Conservation (phyloP, 2,113 vertebrate species). For the Stercorarius parasiticus region DNA sequence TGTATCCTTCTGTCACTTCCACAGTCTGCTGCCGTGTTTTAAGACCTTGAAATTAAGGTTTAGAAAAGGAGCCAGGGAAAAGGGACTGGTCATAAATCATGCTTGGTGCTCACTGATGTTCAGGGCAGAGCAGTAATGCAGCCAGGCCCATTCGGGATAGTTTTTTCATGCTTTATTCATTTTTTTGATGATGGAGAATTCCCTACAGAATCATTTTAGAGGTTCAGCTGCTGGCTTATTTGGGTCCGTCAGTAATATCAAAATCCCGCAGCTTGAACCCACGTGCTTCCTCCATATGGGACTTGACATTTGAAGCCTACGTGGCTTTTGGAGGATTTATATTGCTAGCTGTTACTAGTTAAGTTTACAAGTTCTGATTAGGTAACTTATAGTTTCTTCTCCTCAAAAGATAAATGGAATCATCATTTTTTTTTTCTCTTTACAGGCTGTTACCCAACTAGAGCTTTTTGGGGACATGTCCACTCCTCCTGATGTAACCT, state of each 20-base stretch:
- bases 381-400: neutral
- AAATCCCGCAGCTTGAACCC: neutral
- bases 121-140: neutral
- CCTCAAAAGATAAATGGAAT: neutral
- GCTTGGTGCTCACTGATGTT: neutral
- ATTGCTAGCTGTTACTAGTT: neutral
- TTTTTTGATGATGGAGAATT: neutral
- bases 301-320: neutral
- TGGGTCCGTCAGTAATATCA: neutral
- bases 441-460: constrained; percentile 97
- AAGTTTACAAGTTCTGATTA: neutral
- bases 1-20: neutral
- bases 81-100: neutral
- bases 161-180: neutral
- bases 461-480: constrained; percentile 99
- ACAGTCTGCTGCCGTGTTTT: neutral
- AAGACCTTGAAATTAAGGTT: neutral
- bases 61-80: neutral
- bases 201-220: neutral
- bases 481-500: constrained; percentile 96
- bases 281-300: neutral
- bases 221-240: neutral
- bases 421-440: constrained; percentile 20
- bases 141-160: neutral
- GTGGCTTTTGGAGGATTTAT: neutral